Evolutionary conservation across 1,140 invertebrate genomes (phyloP), one percentile per base, ranked within the genome.

Genomic region (Pseudomyrmex cubaensis): DNA sequence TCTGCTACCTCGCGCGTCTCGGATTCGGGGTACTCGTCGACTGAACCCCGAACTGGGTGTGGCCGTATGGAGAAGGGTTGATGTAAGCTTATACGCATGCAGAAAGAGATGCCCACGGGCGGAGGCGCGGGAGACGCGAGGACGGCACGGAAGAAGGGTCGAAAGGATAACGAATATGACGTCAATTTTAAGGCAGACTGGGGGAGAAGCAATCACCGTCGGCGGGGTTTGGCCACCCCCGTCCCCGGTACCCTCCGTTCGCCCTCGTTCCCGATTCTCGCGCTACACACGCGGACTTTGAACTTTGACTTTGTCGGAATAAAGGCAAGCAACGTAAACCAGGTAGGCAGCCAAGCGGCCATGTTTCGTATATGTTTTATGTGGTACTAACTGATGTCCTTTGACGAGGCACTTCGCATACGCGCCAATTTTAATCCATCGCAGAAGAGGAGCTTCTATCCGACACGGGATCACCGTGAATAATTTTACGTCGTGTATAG

Each of bases 121-220:
- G 70, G 86, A 86, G 87, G 87, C 66, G 85, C 74, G 85, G 87
- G 85, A 87, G 82, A 86, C 76, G 77, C 54, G 82, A 87, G 88
- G 87, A 89, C 82, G 72, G 84, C 87, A 77, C 82, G 90, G 90
- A 92, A 92, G 91, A 93, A 93, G 93, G 93, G 92, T 93, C 91
- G 89, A 91, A 93, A 93, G 92, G 92, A 93, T 93, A 94, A 94
- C 93, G 92, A 93, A 93, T 93, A 94, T 93, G 91, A 93, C 92
- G 92, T 93, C 93, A 93, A 93, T 94, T 93, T 93, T 92, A 91
- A 93, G 91, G 92, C 87, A 91, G 87, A 84, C 86, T 69, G 89
- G 90, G 89, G 87, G 87, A 89, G 85, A 91, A 91, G 93, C 91
- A 93, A 93, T 93, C 93, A 94, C 86, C 90, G 89, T 87, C 82